These are phyloP conservation scores for Coracias cyanogaster DNA, from an alignment of 2,797 vertebrate species.

Conservation along the genomic window DNA sequence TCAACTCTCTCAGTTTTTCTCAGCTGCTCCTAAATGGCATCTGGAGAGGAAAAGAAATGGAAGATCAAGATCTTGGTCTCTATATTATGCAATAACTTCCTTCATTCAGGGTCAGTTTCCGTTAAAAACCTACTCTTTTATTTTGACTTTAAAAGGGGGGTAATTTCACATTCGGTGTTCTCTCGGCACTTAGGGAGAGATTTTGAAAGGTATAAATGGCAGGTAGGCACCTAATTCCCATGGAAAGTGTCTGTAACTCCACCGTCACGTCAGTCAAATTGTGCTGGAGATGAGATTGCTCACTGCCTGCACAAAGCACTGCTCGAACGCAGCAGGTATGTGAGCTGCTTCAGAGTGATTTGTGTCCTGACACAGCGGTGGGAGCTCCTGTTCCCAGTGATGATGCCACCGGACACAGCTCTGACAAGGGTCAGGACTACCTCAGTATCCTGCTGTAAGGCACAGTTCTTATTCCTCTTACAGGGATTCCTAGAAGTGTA, in stretches of 20 bases:
- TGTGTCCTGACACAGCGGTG: background rate
- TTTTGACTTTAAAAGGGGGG: background rate
- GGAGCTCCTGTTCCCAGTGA: background rate
- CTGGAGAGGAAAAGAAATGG: background rate
- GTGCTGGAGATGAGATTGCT: background rate
- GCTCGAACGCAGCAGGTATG: fast-evolving
- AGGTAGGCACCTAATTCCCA: conserved; percentile 7
- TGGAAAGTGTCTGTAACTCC: background rate
- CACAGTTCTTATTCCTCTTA: background rate
- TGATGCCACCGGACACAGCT: background rate
- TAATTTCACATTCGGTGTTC: background rate
- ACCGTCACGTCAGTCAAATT: background rate
- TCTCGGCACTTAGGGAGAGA: background rate
- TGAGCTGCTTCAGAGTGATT: background rate
- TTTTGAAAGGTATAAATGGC: conserved; percentile 8
- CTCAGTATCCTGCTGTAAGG: background rate
- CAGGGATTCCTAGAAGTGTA: background rate
- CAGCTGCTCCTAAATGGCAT: background rate
- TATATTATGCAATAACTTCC: background rate
- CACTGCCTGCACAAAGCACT: background rate
- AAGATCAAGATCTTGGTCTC: background rate
- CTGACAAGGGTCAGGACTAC: background rate
- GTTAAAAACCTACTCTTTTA: background rate
- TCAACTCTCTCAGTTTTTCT: background rate
- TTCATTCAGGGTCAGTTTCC: background rate